phyloP scores from a whole-genome alignment of 2,113 vertebrate genomes.

The Epinephelus cyanopodus region DNA sequence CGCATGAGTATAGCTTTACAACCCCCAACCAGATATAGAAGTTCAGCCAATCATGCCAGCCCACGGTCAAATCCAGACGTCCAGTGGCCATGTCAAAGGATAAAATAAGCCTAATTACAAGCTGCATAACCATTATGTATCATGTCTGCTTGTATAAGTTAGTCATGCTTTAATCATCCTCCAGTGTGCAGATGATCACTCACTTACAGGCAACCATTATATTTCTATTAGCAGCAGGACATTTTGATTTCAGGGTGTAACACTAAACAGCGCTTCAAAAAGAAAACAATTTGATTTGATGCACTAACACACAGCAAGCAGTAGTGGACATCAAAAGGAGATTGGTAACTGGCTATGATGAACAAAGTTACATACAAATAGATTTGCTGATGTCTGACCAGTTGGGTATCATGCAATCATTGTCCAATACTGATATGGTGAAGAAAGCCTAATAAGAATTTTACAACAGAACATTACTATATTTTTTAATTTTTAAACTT shows the following conservation, averaged over 20 bases:
- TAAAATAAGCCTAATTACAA: background rate
- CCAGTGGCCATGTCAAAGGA: background rate
- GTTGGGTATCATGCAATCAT: background rate
- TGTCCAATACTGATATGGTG: background rate
- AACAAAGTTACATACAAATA: background rate
- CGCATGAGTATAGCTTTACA: background rate
- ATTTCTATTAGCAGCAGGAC: slow-evolving; percentile 19
- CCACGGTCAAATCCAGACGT: background rate
- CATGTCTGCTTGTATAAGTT: background rate
- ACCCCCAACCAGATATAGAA: background rate
- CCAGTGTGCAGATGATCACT: background rate
- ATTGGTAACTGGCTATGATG: background rate
- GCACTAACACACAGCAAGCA: background rate
- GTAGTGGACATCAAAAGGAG: background rate
- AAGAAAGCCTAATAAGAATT: background rate
- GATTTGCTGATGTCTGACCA: background rate
- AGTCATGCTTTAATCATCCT: background rate
- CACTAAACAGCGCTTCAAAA: background rate
- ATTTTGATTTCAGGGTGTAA: slow-evolving; percentile 12
- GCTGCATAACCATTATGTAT: background rate
- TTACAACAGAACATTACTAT: too few relatives aligned
- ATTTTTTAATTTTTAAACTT: background rate
- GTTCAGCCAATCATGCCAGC: background rate
- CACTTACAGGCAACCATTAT: background rate
- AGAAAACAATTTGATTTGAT: background rate